phyloP scores from a whole-genome alignment of 2,888 invertebrate genomes.

The Himalopsyche japonica region DNA sequence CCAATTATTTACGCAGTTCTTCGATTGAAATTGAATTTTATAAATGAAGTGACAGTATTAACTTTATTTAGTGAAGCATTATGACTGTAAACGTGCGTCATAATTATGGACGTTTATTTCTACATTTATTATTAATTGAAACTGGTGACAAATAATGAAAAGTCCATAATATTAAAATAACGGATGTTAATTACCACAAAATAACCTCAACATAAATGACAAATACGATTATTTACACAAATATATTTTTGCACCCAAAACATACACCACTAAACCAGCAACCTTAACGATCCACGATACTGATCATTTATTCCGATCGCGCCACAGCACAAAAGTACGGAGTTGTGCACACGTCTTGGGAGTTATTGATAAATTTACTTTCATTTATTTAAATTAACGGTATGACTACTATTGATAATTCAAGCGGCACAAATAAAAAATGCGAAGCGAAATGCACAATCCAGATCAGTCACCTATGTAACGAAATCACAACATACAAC shows the following conservation, averaged over 20 bases:
- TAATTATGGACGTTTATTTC: too few relatives aligned
- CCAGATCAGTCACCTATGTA: background rate
- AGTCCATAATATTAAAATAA: too few relatives aligned
- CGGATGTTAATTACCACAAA: background rate
- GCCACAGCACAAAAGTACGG: background rate
- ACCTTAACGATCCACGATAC: background rate
- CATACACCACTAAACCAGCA: background rate
- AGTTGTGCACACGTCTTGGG: background rate
- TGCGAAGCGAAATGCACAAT: background rate
- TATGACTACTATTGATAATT: background rate
- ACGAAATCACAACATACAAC: background rate
- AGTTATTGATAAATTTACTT: background rate
- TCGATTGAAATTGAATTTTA: too few relatives aligned
- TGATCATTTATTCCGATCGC: background rate
- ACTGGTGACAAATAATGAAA: too few relatives aligned
- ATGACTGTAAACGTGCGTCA: too few relatives aligned
- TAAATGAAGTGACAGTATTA: too few relatives aligned
- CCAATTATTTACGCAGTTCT: too few relatives aligned
- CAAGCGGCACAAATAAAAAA: background rate
- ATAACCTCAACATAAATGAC: background rate
- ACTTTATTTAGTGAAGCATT: too few relatives aligned
- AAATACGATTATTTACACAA: background rate
- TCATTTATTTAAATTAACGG: background rate
- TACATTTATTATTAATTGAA: too few relatives aligned
- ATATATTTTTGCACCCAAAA: background rate